phyloP scores from a whole-genome alignment of 2,797 vertebrate genomes.

The Craterocephalus amniculus region DNA sequence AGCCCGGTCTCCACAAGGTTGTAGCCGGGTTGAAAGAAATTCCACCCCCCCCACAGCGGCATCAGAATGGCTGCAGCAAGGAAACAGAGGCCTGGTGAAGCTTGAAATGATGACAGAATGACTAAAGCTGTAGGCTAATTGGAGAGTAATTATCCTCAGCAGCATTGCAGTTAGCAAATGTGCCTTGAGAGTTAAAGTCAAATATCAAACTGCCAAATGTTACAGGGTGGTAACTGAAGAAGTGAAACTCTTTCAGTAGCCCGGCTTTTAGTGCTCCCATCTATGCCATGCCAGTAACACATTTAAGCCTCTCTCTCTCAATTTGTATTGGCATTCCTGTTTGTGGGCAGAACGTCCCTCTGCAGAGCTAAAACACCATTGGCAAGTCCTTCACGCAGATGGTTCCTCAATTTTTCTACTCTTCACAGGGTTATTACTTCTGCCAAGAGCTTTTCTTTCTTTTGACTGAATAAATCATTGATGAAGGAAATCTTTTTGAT shows the following conservation, averaged over 20 bases:
- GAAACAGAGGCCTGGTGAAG: constrained; percentile 1
- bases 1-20: constrained; percentile 11
- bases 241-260: constrained; percentile 48
- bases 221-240: constrained; percentile 17
- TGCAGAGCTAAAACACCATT: constrained; percentile 49
- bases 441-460: constrained; percentile 45
- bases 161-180: constrained; percentile 32
- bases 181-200: constrained; percentile 12
- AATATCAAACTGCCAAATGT: constrained; percentile 5
- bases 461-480: constrained; percentile 29
- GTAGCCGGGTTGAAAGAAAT: constrained; percentile 5
- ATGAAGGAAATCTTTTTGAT: constrained; percentile 25
- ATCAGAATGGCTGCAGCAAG: constrained; percentile 7
- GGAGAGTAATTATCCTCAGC: constrained; percentile 42
- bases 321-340: constrained; percentile 40
- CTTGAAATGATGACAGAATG: constrained; percentile 36
- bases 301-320: constrained; percentile 38
- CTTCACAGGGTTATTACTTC: constrained; percentile 30
- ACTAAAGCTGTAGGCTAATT: constrained; percentile 43
- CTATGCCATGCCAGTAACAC: constrained; percentile 49
- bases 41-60: constrained; percentile 13
- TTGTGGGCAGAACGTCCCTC: constrained; percentile 55
- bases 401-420: constrained; percentile 40
- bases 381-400: constrained; percentile 59
- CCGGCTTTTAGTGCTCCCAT: constrained; percentile 33